These are phyloP conservation scores for Melanostoma mellinum DNA, from an alignment of 2,888 invertebrate species.

Conservation along the genomic window DNA sequence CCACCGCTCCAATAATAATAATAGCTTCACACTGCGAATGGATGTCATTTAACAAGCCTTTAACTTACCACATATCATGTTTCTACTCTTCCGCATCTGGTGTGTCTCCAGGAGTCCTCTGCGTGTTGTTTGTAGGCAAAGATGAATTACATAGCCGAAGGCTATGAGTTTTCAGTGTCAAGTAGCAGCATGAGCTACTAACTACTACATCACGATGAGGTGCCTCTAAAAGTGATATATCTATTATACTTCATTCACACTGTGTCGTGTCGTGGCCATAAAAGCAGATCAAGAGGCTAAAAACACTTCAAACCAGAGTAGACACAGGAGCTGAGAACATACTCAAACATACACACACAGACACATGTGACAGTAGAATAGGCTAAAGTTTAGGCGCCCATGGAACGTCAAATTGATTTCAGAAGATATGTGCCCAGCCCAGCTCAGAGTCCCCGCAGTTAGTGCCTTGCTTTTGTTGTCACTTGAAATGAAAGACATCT, in stretches of 20 bases:
- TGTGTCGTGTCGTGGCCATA: slow-evolving; percentile 26
- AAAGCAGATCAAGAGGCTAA: slow-evolving; percentile 65
- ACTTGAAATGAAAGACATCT: slow-evolving; percentile 14
- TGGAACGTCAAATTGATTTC: slow-evolving; percentile 23
- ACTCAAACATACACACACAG: background rate
- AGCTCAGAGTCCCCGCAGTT: background rate
- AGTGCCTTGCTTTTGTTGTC: slow-evolving; percentile 22
- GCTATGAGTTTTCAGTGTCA: slow-evolving; percentile 52
- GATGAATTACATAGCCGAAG: slow-evolving; percentile 59
- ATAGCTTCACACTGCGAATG: slow-evolving; percentile 34
- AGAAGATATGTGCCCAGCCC: slow-evolving; percentile 15
- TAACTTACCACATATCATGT: slow-evolving; percentile 52
- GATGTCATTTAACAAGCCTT: slow-evolving; percentile 55
- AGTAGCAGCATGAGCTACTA: slow-evolving; percentile 27
- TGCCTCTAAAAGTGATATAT: slow-evolving; percentile 54
- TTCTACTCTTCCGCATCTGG: slow-evolving; percentile 13
- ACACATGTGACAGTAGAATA: background rate
- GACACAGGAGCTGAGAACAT: too few species aligned
- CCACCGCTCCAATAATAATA: slow-evolving; percentile 18
- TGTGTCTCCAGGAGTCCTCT: slow-evolving; percentile 22
- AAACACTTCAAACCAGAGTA: slow-evolving; percentile 39
- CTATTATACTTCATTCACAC: slow-evolving; percentile 56
- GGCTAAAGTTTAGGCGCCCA: background rate
- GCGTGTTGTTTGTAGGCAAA: slow-evolving; percentile 35
- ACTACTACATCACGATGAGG: slow-evolving; percentile 18